phyloP scores from a whole-genome alignment of 2,797 vertebrate genomes.

The Hozukius guyotensis region DNA sequence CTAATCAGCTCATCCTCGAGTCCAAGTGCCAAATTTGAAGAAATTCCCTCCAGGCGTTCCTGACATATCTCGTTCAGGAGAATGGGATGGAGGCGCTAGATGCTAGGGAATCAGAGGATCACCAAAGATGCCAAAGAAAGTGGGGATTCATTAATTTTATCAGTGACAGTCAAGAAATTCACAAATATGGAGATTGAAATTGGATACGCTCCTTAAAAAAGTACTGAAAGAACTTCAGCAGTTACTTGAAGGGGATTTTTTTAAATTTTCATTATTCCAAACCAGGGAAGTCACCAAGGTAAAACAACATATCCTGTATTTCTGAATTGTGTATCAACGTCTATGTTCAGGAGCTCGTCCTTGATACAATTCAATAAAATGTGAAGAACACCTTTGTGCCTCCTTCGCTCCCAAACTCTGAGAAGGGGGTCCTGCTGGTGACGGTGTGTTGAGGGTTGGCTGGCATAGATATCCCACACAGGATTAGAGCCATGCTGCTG shows the following conservation, averaged over 20 bases:
- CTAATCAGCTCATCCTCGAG: too few species aligned
- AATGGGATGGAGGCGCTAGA: not conserved
- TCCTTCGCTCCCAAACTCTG: conserved; percentile 18
- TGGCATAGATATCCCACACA: conserved; percentile 64
- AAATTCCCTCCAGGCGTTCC: too few species aligned
- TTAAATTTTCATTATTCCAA: not conserved
- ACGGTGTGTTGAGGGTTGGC: not conserved
- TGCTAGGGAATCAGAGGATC: not conserved
- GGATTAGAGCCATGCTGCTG: conserved; percentile 65
- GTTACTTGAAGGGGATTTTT: not conserved
- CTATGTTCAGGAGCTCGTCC: not conserved
- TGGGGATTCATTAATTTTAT: not conserved
- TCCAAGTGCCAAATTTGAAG: too few species aligned
- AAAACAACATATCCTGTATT: not conserved
- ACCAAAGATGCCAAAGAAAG: not conserved
- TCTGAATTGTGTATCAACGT: not conserved
- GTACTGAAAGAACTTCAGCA: not conserved
- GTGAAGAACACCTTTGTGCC: conserved; percentile 15
- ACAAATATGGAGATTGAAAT: not conserved
- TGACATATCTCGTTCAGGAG: too few species aligned
- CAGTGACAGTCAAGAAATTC: not conserved
- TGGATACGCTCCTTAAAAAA: not conserved
- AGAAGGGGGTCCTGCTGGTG: conserved; percentile 46
- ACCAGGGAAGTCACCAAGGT: not conserved
- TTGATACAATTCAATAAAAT: not conserved